Base-by-base conservation (phyloP, 2,113 vertebrate genomes). In the Poeciliopsis turrubarensis region DNA sequence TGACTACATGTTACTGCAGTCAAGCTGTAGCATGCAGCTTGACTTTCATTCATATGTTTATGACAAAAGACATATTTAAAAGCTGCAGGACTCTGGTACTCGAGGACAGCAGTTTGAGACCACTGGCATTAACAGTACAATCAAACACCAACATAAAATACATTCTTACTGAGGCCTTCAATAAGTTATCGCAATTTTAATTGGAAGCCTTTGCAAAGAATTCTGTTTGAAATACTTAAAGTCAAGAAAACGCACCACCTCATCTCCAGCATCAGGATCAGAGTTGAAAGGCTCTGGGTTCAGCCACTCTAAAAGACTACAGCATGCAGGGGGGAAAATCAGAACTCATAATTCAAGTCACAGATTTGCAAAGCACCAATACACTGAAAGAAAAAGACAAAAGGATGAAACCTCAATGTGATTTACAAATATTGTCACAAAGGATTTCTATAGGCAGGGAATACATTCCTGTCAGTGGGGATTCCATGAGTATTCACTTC, bases 241-340 rank as follows among this genome's bases (percentile, higher is more conserved):
- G n/a, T 19, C 8, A 22, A 0, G 15, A 25, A 54, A 54, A 70
- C 75, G 0, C 72, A 92, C 89, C 66, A 3, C 60, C 2, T 61
- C 13, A 0, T 81, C 76, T 25, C 54, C 60, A 26, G 71, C 12
- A 0, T 93, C 85, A 3, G 67, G 51, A 14, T 88, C 72, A 0
- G 65, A 31, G 60, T 86, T 91, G 60, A 90, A 61, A 60, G 88
- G 84, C 44, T 89, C 86, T 9, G 94, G 93, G 79, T 94, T 94
- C 75, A 95, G 78, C 83, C 91, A 88, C 86, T 93, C 91, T 72
- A 93, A 2, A 61, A 95, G 78, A 34, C 94, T 95, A 77, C 12
- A 64, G 29, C 1, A 67, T 4, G 85, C 30, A 64, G 4, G 70
- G 60, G 2, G 64, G 2, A 32, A 29, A 30, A 32, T 4, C 14